Percentiles rank a stretch among this genome's conserved stretches.
Conservation (phyloP, 2,797 vertebrate species). For the Melanotaenia boesemani region DNA sequence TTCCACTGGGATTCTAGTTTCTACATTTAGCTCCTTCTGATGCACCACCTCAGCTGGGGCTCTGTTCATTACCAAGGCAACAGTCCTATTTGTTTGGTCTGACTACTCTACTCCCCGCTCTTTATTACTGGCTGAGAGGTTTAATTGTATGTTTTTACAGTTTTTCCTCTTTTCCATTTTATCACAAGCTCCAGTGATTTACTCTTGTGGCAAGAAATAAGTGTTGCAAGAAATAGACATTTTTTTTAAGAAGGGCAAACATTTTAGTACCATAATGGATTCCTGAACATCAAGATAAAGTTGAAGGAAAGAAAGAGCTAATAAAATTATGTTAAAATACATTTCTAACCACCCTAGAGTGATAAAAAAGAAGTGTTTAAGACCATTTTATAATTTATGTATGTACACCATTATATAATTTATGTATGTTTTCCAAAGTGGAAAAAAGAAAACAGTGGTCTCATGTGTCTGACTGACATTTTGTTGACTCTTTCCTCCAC, state of each 20-base stretch:
- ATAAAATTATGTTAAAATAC: neutral
- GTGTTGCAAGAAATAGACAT: neutral
- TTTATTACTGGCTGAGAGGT: constrained; percentile 64
- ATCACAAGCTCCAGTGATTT: constrained; percentile 13
- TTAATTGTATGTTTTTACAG: constrained; percentile 66
- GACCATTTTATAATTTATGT: neutral
- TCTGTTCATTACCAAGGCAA: constrained; percentile 60
- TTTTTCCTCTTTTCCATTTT: constrained; percentile 43
- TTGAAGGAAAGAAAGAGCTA: neutral
- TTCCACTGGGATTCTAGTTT: constrained; percentile 20
- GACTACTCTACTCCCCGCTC: constrained; percentile 49
- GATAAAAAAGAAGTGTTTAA: neutral
- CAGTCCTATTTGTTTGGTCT: constrained; percentile 74
- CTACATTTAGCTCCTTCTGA: constrained; percentile 41
- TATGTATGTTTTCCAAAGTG: neutral
- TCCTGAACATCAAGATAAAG: neutral
- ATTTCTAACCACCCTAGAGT: neutral
- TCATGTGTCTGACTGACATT: neutral
- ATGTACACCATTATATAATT: neutral
- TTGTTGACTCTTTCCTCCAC: neutral
- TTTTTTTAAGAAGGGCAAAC: constrained; percentile 4
- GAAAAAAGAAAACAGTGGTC: neutral
- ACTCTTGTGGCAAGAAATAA: constrained; percentile 24
- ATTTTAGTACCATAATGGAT: constrained; percentile 6
- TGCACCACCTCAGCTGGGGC: constrained; percentile 56